A percentile compares a stretch with the other conserved stretches of the same genome.
Evolutionary conservation across 2,888 invertebrate species (phyloP).

Genomic region (Peribatodes rhomboidaria): DNA sequence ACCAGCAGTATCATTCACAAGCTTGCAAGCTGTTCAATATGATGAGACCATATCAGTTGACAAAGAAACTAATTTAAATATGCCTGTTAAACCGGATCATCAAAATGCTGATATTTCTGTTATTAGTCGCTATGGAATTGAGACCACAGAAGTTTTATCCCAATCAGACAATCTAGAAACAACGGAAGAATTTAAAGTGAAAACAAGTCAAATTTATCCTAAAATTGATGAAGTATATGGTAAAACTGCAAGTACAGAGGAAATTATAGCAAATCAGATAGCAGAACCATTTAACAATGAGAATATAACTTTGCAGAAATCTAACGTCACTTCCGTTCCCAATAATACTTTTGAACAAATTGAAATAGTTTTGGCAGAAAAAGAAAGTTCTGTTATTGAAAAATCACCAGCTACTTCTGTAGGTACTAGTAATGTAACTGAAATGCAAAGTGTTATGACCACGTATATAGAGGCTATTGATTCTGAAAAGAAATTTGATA

Average conservation of each 20-base stretch:
- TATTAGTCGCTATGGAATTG: slow-evolving; percentile 79
- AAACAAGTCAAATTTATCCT: slow-evolving; percentile 64
- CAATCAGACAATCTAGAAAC: slow-evolving; percentile 84
- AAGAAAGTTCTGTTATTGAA: slow-evolving; percentile 73
- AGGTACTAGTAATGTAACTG: slow-evolving; percentile 80
- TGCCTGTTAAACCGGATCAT: slow-evolving; percentile 69
- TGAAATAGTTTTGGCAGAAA: slow-evolving; percentile 82
- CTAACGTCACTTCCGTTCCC: slow-evolving; percentile 64
- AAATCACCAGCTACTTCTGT: slow-evolving; percentile 58
- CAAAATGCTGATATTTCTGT: slow-evolving; percentile 76
- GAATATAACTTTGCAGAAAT: slow-evolving; percentile 56
- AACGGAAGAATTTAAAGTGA: slow-evolving; percentile 67
- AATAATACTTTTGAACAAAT: slow-evolving; percentile 78
- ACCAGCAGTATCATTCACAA: slow-evolving; percentile 73
- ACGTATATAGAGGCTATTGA: slow-evolving; percentile 85
- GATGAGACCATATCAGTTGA: slow-evolving; percentile 87
- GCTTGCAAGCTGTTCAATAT: slow-evolving; percentile 85
- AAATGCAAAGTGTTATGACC: slow-evolving; percentile 85
- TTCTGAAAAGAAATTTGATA: slow-evolving; percentile 82
- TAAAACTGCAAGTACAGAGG: slow-evolving; percentile 72
- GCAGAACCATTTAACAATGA: slow-evolving; percentile 64
- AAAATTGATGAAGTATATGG: slow-evolving; percentile 77
- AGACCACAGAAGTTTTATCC: slow-evolving; percentile 84
- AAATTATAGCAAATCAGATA: slow-evolving; percentile 69
- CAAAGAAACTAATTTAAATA: slow-evolving; percentile 82